phyloP scores from a whole-genome alignment of 23 tunicate species.

The Ciona savignyi region DNA sequence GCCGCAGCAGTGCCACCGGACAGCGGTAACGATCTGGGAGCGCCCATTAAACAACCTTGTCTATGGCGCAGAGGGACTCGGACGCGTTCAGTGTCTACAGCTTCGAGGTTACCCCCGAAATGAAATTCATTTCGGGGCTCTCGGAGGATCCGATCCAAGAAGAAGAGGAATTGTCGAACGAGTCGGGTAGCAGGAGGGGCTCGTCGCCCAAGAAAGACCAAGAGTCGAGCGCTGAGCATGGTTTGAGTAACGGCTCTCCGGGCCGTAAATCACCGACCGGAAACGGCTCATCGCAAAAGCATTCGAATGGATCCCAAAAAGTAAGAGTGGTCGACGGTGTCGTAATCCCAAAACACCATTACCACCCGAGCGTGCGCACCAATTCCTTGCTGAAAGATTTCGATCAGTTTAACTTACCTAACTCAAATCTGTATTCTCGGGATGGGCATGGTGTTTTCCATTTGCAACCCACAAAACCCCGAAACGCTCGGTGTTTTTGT shows the following conservation, averaged over 20 bases:
- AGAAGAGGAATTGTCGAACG: constrained; percentile 39
- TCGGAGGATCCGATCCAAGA: constrained; percentile 52
- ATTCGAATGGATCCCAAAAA: not conserved
- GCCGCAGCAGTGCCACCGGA: not conserved
- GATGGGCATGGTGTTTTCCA: not conserved
- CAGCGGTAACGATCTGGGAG: not conserved
- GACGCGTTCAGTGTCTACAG: constrained; percentile 90
- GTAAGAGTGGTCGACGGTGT: constrained; percentile 8
- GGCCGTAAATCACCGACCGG: not conserved
- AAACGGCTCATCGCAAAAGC: not conserved
- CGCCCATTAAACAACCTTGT: not conserved
- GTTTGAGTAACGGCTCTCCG: not conserved
- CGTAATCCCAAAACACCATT: not conserved
- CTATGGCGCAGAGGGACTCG: constrained; percentile 14
- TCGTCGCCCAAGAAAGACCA: not conserved
- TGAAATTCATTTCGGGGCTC: constrained; percentile 39
- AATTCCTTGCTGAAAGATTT: too few relatives aligned
- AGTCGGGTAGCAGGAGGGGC: not conserved
- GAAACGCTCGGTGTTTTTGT: not conserved
- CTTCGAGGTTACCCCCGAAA: constrained; percentile 74
- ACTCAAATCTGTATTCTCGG: not conserved
- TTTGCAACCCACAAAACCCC: not conserved
- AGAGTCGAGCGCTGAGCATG: not conserved
- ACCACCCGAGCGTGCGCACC: not conserved
- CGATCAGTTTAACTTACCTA: not conserved